Percentiles rank a stretch among this genome's conserved stretches.
phyloP scores from a whole-genome alignment of 2,797 vertebrate genomes.

The Sebastes glaucus region DNA sequence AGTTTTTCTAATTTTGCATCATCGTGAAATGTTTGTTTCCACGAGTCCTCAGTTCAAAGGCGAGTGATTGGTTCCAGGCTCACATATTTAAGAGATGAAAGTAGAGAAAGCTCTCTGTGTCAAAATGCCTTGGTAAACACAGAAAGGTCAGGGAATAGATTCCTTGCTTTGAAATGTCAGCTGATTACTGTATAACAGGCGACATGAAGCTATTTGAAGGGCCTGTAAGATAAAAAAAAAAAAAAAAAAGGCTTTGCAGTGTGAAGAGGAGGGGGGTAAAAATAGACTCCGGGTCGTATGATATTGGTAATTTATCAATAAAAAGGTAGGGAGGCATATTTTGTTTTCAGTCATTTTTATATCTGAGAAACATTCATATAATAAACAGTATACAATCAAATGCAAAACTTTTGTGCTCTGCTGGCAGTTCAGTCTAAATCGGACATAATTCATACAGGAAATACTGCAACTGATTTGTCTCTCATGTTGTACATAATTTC shows the following conservation, averaged over 20 bases:
- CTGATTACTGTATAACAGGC: slow-evolving; percentile 63
- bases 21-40: not conserved
- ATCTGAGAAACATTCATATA: slow-evolving; percentile 36
- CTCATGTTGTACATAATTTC: not conserved
- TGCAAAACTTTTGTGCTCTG: not conserved
- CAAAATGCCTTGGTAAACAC: slow-evolving; percentile 65
- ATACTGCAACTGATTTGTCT: not conserved
- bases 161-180: slow-evolving; percentile 78
- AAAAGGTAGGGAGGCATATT: not conserved
- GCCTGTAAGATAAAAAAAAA: not conserved
- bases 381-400: slow-evolving; percentile 33
- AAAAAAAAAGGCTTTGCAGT: not conserved
- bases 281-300: not conserved
- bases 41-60: slow-evolving; percentile 41
- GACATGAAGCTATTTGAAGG: slow-evolving; percentile 47
- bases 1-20: not conserved
- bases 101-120: slow-evolving; percentile 48
- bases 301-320: not conserved
- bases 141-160: slow-evolving; percentile 82
- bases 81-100: slow-evolving; percentile 74
- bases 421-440: slow-evolving; percentile 9
- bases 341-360: slow-evolving; percentile 15
- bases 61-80: slow-evolving; percentile 39
- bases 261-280: not conserved
- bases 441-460: not conserved